A percentile compares a stretch with the other conserved stretches of the same genome.
Evolutionary conservation across 2,113 vertebrate species (phyloP).

Genomic region (Astatoreochromis straeleni): DNA sequence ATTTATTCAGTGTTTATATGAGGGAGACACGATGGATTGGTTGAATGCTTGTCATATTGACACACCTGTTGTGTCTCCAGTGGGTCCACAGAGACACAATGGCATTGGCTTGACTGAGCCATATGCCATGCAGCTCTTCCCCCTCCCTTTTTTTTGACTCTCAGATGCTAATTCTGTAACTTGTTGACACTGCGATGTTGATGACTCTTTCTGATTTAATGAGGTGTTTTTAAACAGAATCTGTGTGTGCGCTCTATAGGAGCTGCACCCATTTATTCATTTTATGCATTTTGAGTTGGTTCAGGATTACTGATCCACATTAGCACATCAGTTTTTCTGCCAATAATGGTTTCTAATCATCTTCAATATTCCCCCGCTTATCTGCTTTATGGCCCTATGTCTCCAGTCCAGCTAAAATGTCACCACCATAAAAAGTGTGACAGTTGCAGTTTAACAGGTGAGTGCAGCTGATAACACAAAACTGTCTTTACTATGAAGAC

Average conservation of each 20-base stretch:
- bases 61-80: constrained; percentile 68
- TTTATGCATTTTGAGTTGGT: background rate
- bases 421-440: constrained; percentile 42
- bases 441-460: constrained; percentile 41
- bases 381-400: constrained; percentile 41
- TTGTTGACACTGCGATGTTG: background rate
- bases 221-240: background rate
- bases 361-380: constrained; percentile 33
- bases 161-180: constrained; percentile 9
- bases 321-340: background rate
- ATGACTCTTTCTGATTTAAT: constrained; percentile 1
- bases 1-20: constrained; percentile 52
- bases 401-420: constrained; percentile 12
- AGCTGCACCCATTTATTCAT: background rate
- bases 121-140: background rate
- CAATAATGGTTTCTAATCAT: constrained; percentile 17
- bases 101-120: background rate
- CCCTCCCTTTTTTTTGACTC: background rate
- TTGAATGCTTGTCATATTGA: constrained; percentile 63
- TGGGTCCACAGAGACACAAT: constrained; percentile 58
- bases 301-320: background rate
- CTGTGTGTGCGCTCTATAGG: background rate
- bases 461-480: constrained; percentile 51
- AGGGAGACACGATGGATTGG: constrained; percentile 32
- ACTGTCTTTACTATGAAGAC: background rate